Base-by-base conservation (phyloP, 2,888 invertebrate species). In the Pachymerium ferrugineum region DNA sequence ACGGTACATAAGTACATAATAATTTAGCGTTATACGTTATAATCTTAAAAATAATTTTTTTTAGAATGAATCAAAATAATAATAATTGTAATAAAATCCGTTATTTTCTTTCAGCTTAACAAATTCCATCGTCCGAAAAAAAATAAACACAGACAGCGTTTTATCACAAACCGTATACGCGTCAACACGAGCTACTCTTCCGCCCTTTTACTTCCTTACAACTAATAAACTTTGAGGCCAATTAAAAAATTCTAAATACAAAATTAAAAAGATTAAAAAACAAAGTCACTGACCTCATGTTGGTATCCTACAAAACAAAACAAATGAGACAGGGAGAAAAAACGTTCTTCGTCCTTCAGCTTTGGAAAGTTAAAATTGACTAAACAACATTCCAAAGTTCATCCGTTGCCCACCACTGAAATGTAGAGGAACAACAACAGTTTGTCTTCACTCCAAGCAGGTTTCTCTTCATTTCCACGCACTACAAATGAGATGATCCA, bases 241-340 rank as follows among this genome's bases (percentile, higher is more conserved):
- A n/a, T n/a, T n/a, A n/a, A n/a, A n/a, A 35, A 35, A 35, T 10
- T 10, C 8, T 10, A 35, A 31, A 69, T n/a, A 31, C 12, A 69
- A 29, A 31, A 29, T 31, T 31, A n/a, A 67, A 6, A 67, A 67
- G 19, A 10, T 25, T 67, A 67, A 67, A 67, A 25, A 67, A 28
- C 3, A 69, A 69, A 30, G 33, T 31, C 69, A 69, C 69, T 69
- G 33, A 69, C 69, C 69, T 69, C 69, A 69, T 69, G 69, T 25
- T 69, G 5, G 25, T 14, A 62, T n/a, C 12, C 8, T 28, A 1
- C 25, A n/a, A n/a, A n/a, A 35, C 35, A 35, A 35, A 35, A 35
- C 10, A 35, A 35, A 35, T 10, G 35, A 35, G 12, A 35, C 35
- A 12, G 35, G 35, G 12, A 35, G 35, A 35, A 12, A 35, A 35